phyloP scores from a whole-genome alignment of 2,888 invertebrate species.

The Electrophaes corylata region DNA sequence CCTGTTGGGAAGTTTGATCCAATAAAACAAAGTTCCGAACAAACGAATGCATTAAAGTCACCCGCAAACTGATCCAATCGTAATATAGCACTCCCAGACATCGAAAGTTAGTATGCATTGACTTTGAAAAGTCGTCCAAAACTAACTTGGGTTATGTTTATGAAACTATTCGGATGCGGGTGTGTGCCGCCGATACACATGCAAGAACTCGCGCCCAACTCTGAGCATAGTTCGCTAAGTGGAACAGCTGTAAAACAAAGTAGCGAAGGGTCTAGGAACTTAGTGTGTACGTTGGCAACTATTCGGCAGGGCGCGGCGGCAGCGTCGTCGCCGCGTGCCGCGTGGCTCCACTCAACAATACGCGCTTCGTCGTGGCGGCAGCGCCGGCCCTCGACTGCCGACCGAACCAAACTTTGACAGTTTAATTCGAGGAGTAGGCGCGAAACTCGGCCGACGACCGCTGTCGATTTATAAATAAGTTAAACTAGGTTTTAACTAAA shows the following conservation, averaged over 20 bases:
- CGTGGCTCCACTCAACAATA: constrained; percentile 11
- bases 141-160: constrained; percentile 84
- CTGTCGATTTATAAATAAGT: constrained; percentile 79
- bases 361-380: constrained; percentile 1
- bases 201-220: constrained; percentile 83
- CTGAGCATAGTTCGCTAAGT: constrained; percentile 83
- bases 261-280: constrained; percentile 84
- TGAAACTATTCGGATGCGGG: constrained; percentile 83
- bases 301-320: constrained; percentile 56
- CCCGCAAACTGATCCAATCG: constrained; percentile 81
- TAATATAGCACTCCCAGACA: constrained; percentile 82
- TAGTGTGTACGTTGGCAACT: constrained; percentile 77
- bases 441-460: constrained; percentile 62
- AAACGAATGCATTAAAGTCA: constrained; percentile 83
- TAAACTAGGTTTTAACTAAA: constrained; percentile 81
- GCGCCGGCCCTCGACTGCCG: constrained; percentile 40
- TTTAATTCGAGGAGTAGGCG: constrained; percentile 64
- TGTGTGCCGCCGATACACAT: constrained; percentile 82
- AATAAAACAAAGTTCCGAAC: constrained; percentile 81
- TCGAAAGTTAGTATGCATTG: constrained; percentile 84
- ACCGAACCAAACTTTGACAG: constrained; percentile 70
- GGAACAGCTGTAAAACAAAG: constrained; percentile 85
- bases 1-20: constrained; percentile 73
- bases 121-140: constrained; percentile 85
- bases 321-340: constrained; percentile 35